Evolutionary conservation across 2,797 vertebrate species (phyloP).

Genomic region (Premnoplex brunnescens): DNA sequence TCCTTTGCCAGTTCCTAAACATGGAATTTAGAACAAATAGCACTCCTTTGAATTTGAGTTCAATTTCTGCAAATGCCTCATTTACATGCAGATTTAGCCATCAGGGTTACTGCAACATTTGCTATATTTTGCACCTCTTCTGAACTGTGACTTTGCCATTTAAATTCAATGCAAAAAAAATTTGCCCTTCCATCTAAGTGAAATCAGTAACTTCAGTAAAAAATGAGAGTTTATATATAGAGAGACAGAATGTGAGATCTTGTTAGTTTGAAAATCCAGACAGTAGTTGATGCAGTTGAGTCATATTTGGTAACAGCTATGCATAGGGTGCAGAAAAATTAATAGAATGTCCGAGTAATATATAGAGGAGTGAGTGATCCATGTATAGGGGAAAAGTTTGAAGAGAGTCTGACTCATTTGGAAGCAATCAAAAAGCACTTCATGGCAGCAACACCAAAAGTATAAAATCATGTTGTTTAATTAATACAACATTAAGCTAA

Average conservation of each 20-base stretch:
- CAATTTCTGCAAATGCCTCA: conserved; percentile 24
- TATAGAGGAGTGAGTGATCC: background rate
- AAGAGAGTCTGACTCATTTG: background rate
- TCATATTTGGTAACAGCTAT: background rate
- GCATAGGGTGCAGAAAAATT: background rate
- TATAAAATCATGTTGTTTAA: background rate
- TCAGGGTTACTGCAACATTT: background rate
- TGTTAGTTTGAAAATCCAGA: background rate
- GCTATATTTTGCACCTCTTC: background rate
- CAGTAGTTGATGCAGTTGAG: background rate
- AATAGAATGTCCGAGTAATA: background rate
- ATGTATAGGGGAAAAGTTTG: background rate
- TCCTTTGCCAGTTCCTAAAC: background rate
- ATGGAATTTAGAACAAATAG: background rate
- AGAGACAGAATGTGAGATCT: background rate
- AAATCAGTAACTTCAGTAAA: background rate
- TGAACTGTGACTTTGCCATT: background rate
- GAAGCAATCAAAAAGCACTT: background rate
- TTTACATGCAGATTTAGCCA: conserved; percentile 12
- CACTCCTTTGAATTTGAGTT: background rate
- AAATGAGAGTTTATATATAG: background rate
- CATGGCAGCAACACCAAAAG: background rate
- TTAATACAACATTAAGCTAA: background rate
- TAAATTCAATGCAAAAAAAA: background rate
- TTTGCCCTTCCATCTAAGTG: background rate